Conservation (phyloP, 2,888 invertebrate species). For the Phlogophora meticulosa region DNA sequence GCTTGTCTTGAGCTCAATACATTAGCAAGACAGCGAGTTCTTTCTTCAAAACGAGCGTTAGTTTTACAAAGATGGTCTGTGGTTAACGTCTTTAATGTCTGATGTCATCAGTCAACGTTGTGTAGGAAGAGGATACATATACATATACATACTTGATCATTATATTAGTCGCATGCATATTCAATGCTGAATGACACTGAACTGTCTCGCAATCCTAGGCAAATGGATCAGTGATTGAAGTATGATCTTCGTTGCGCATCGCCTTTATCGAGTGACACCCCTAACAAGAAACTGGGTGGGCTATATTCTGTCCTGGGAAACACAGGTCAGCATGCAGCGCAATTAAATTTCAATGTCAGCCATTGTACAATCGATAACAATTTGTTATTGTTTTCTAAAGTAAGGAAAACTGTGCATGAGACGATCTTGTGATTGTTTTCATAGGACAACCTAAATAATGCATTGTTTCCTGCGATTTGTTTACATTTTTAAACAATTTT, state of each 20-base stretch:
- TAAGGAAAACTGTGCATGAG: slow-evolving; percentile 38
- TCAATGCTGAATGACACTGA: slow-evolving; percentile 17
- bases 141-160: slow-evolving; percentile 38
- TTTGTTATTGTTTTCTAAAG: slow-evolving; percentile 42
- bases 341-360: slow-evolving; percentile 42
- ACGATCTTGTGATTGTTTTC: slow-evolving; percentile 31
- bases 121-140: slow-evolving; percentile 40
- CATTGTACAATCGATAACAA: slow-evolving; percentile 34
- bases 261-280: not conserved
- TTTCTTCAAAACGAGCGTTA: slow-evolving; percentile 36
- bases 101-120: slow-evolving; percentile 37
- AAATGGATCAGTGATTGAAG: slow-evolving; percentile 10
- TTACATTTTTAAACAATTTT: slow-evolving; percentile 54
- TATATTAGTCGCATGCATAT: slow-evolving; percentile 20
- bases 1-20: slow-evolving; percentile 29
- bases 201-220: slow-evolving; percentile 16
- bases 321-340: slow-evolving; percentile 3
- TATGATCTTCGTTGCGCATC: not conserved
- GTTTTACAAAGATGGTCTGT: slow-evolving; percentile 33
- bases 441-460: slow-evolving; percentile 36
- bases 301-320: slow-evolving; percentile 13
- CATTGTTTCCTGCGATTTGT: slow-evolving; percentile 42
- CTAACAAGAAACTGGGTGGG: not conserved
- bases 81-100: slow-evolving; percentile 33
- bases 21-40: slow-evolving; percentile 26